Evolutionary conservation across 2,888 invertebrate species (phyloP).

Genomic region (Parnassius smintheus): DNA sequence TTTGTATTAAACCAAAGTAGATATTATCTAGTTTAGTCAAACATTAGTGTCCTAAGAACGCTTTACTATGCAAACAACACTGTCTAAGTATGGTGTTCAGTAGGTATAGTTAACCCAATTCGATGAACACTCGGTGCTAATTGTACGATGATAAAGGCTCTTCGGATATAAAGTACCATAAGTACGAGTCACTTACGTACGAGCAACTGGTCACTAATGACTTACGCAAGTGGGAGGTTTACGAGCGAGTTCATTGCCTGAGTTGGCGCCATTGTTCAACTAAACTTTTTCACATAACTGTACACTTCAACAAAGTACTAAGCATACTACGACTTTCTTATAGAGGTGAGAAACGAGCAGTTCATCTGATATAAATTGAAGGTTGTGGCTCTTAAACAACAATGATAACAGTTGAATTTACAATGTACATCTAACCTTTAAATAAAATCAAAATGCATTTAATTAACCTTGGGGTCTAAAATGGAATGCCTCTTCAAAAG

Average conservation of each 20-base stretch:
- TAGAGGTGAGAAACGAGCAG: no score
- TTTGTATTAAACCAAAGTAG: no score
- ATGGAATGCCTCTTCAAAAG: no score
- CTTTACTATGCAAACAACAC: constrained; percentile 10
- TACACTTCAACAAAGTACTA: background rate
- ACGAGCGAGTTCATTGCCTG: constrained; percentile 4
- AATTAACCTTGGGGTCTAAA: no score
- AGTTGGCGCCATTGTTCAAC: background rate
- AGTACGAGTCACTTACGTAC: background rate
- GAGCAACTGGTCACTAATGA: constrained; percentile 9
- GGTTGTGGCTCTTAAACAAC: no score
- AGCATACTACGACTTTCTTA: no score
- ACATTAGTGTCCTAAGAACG: background rate
- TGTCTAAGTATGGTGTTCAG: background rate
- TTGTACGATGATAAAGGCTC: constrained; percentile 3
- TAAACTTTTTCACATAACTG: constrained; percentile 7
- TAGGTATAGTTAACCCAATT: constrained; percentile 18
- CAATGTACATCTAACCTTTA: no score
- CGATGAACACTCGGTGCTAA: constrained; percentile 9
- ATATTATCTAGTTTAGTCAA: background rate
- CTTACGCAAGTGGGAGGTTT: constrained; percentile 13
- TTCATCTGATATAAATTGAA: no score
- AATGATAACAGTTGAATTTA: no score
- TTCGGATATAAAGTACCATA: constrained; percentile 6
- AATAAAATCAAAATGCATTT: no score